Evolutionary conservation across 2,113 vertebrate species (phyloP).

Genomic region (Turnix velox): DNA sequence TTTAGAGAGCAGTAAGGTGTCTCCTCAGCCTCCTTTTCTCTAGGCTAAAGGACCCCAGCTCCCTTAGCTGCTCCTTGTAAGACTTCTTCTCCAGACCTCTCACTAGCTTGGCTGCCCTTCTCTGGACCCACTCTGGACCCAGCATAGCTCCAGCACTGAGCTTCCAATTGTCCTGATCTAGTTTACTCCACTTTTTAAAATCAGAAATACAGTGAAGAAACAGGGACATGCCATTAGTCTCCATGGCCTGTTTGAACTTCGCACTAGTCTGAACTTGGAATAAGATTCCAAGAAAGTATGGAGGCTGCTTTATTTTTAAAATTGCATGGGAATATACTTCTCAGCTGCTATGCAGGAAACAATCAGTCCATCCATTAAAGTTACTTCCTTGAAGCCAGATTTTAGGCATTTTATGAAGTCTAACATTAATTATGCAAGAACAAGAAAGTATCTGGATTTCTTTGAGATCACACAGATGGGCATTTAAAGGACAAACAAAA

Average conservation of each 20-base stretch:
- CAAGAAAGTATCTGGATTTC: not conserved
- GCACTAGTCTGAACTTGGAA: not conserved
- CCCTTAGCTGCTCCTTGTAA: no score
- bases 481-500: conserved; percentile 39
- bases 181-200: not conserved
- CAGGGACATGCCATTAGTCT: conserved; percentile 4
- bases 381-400: not conserved
- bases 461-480: conserved; percentile 31
- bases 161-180: not conserved
- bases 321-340: conserved; percentile 25
- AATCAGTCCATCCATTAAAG: not conserved
- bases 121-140: no score
- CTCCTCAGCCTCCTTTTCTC: no score
- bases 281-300: conserved; percentile 10
- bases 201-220: not conserved
- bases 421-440: conserved; percentile 14
- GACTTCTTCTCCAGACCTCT: no score
- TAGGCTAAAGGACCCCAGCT: no score
- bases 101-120: no score
- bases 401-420: not conserved
- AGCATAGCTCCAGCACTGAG: fast-evolving
- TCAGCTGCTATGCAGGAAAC: conserved; percentile 19
- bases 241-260: conserved; percentile 17
- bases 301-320: conserved; percentile 5
- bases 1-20: no score